These are phyloP conservation scores for Psilanteris sp. DNA, from an alignment of 1,140 invertebrate species.

Conservation along the genomic window DNA sequence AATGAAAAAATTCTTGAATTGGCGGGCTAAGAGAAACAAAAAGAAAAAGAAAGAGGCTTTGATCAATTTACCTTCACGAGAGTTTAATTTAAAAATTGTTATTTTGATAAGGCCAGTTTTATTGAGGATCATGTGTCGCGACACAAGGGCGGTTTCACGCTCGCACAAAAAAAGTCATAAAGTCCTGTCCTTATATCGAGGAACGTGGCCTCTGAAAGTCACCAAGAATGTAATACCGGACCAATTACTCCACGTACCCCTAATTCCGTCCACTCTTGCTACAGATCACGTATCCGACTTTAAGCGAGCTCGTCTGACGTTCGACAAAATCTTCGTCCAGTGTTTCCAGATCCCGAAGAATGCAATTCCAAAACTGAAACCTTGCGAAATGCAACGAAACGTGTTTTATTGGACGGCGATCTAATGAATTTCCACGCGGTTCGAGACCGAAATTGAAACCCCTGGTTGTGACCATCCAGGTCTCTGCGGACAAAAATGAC, in stretches of 20 bases:
- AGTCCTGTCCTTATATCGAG: slow-evolving; percentile 33
- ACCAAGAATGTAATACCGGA: slow-evolving; percentile 75
- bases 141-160: slow-evolving; percentile 22
- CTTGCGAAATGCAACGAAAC: slow-evolving; percentile 40
- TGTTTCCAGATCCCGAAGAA: slow-evolving; percentile 60
- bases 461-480: too few relatives aligned
- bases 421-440: slow-evolving; percentile 40
- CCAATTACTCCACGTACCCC: slow-evolving; percentile 72
- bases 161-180: slow-evolving; percentile 45
- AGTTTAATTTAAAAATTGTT: slow-evolving; percentile 13
- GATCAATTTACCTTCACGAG: not conserved
- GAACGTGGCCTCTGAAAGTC: slow-evolving; percentile 58
- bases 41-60: too few relatives aligned
- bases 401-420: slow-evolving; percentile 34
- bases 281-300: slow-evolving; percentile 65
- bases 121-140: slow-evolving; percentile 34
- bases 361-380: slow-evolving; percentile 59
- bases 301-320: slow-evolving; percentile 57
- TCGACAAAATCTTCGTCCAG: slow-evolving; percentile 56
- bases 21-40: too few relatives aligned
- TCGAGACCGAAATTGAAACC: slow-evolving; percentile 33
- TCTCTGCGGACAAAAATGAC: too few relatives aligned
- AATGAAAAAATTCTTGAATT: too few relatives aligned
- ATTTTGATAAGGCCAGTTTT: slow-evolving; percentile 19
- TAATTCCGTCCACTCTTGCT: slow-evolving; percentile 49